phyloP scores from a whole-genome alignment of 2,113 vertebrate genomes.

The Hypomesus transpacificus region DNA sequence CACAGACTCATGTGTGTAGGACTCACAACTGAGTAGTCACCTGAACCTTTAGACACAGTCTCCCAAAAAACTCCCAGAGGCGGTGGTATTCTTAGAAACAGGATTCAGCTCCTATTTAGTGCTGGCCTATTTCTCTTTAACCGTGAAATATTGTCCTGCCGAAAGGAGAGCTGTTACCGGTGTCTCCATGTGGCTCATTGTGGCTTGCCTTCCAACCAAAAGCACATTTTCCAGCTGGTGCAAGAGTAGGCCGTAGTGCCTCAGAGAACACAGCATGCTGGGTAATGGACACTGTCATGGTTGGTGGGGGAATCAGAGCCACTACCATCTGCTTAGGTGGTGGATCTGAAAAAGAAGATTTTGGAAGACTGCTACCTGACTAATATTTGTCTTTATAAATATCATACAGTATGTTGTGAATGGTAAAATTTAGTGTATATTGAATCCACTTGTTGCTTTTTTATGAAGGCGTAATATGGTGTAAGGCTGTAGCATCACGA shows the following conservation, averaged over 20 bases:
- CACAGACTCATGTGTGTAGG: too few species aligned
- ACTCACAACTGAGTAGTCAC: neutral
- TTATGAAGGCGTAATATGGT: too few species aligned
- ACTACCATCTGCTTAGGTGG: neutral
- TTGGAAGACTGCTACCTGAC: too few species aligned
- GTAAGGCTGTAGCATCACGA: too few species aligned
- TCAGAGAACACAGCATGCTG: neutral
- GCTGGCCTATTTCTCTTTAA: slow-evolving; percentile 14
- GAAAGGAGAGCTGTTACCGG: slow-evolving; percentile 1
- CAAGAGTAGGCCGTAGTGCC: neutral
- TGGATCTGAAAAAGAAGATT: neutral
- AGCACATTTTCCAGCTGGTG: neutral
- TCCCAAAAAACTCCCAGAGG: neutral
- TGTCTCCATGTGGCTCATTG: neutral
- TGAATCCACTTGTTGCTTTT: too few species aligned
- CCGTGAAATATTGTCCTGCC: slow-evolving; percentile 16
- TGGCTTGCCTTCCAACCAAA: slow-evolving; percentile 7
- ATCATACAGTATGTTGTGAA: too few species aligned
- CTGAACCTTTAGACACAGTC: neutral
- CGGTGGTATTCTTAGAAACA: neutral
- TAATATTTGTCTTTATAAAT: too few species aligned
- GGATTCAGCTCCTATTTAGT: slow-evolving; percentile 3
- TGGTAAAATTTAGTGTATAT: too few species aligned
- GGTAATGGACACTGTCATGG: slow-evolving; percentile 9
- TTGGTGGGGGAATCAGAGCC: neutral